Evolutionary conservation across 2,797 vertebrate genomes (phyloP).

Genomic region (Falco columbarius): DNA sequence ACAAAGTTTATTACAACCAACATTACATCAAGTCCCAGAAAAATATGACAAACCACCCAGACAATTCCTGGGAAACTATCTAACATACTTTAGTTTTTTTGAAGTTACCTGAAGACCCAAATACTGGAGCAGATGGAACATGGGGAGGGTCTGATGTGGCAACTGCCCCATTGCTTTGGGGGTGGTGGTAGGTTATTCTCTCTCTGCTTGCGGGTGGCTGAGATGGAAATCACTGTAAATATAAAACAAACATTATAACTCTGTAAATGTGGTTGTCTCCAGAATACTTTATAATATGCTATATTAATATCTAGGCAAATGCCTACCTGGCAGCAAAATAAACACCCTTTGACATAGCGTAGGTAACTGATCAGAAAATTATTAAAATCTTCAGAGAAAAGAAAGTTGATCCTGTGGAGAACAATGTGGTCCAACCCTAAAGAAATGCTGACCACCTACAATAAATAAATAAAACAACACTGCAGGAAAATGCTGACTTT

Average conservation of each 20-base stretch:
- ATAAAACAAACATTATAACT: background rate
- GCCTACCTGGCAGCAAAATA: background rate
- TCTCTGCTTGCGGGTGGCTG: background rate
- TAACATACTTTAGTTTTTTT: background rate
- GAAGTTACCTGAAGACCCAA: background rate
- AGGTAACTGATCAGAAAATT: background rate
- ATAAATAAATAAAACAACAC: too few species aligned
- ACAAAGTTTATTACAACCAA: background rate
- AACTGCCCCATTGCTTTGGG: background rate
- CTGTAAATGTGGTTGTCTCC: background rate
- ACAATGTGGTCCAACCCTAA: background rate
- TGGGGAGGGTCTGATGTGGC: rapidly evolving
- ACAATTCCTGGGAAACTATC: background rate
- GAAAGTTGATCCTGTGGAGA: background rate
- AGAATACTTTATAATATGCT: background rate
- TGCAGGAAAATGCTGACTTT: background rate
- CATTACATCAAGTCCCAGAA: background rate
- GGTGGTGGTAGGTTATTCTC: background rate
- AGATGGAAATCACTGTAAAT: background rate
- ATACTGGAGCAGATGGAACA: background rate
- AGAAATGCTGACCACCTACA: background rate
- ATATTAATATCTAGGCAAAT: background rate
- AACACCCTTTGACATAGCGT: background rate
- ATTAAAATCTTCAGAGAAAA: background rate
- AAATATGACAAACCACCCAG: background rate